Base-by-base conservation (phyloP, 2,113 vertebrate genomes). In the Oreotrochilus melanogaster region DNA sequence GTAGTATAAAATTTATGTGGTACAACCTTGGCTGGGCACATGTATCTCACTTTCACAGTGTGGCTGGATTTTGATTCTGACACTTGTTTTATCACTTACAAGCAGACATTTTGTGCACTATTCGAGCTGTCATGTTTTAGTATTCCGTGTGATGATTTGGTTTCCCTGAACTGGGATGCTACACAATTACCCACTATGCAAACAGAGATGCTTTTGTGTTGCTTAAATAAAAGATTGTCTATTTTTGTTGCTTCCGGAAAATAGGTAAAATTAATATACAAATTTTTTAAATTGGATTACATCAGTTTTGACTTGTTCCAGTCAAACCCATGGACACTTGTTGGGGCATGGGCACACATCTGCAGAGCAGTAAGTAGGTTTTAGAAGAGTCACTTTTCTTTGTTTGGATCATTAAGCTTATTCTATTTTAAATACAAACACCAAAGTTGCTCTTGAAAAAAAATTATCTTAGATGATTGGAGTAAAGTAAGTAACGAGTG, bases 321-420 rank as follows among this genome's bases (percentile, higher is more conserved):
- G 23, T 3, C 23, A 86, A 90, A 85, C 50, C 7, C 24, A 14
- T 27, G 28, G 24, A 25, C 7, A 1, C 3, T 57, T 14, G 25
- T 0, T 0, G 2, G 33, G 28, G 2, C 11, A 37, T 0, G 2
- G n/a, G 8, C 1, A 5, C 5, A 12, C 0, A 0, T 48, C 39
- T 75, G 33, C 57, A 93, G 58, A 73, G 60, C 4, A 27, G 75
- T n/a, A 54, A 69, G 6, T 1, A 73, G 14, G 73, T 73, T 65
- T 88, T 65, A 53, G 5, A 57, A 35, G 4, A 15, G 16, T 30
- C 10, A 39, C 10, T 73, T 72, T 56, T 35, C 30, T 62, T 64
- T 45, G 2, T 75, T 72, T 69, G 12, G 10, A 62, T 58, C 25
- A 42, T 31, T 28, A 66, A 54, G 5, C 39, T 60, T 71, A 42